Base-by-base conservation (phyloP, 2,888 invertebrate species). In the Agrilus cyanescens region DNA sequence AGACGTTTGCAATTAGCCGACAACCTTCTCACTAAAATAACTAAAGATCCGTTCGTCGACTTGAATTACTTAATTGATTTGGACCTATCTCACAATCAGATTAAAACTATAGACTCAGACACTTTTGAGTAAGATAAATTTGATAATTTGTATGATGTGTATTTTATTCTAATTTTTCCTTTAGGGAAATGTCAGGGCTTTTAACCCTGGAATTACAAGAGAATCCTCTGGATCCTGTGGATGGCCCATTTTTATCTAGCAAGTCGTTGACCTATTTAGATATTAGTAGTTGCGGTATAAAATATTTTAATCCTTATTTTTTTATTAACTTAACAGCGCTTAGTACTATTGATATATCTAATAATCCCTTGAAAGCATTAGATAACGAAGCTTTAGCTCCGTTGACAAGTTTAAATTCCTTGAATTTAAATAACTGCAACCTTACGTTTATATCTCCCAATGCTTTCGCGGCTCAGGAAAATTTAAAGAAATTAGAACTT, bases 171-270 rank as follows among this genome's bases (percentile, higher is more conserved):
- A 37, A n/a, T 44, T 40, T 45, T 49, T 54, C 43, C 53, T 59
- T 46, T 75, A 82, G 82, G 54, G 80, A 80, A 58, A 76, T 75
- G 37, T 75, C 76, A 4, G 82, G 82, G 13, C 69, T 83, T 40
- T 74, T 82, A 41, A 78, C 80, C 43, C 68, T 83, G 52, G 82
- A 82, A 57, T 69, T 83, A 4, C 80, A 82, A 59, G 75, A 77
- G 53, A 83, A 83, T 58, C 80, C 78, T 1, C 61, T 82, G 47
- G 68, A 69, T 43, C 61, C 67, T 40, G 73, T 80, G 3, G 73
- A 75, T n/a, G 81, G 78, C 4, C 72, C 76, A 3, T 80, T 83
- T 56, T 61, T 83, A 18, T 69, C 75, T 42, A 80, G 80, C 31
- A 70, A 73, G 45, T 78, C 82, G 1, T 66, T 83, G 38, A 74